Evolutionary conservation across 2,797 vertebrate genomes (phyloP).

Genomic region (Sarcophilus harrisii): DNA sequence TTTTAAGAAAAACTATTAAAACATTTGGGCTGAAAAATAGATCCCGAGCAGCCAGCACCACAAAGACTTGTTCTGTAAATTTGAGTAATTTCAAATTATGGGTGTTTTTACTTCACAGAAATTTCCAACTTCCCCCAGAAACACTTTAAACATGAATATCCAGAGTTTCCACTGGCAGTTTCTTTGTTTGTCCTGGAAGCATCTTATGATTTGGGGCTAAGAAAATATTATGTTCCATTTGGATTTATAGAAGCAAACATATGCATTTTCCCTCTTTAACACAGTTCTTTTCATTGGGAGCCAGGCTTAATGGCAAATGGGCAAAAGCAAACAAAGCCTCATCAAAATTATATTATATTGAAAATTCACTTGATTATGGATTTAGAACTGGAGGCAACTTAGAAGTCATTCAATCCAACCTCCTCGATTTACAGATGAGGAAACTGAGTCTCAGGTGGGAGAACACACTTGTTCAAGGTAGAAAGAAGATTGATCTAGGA

Average conservation of each 20-base stretch:
- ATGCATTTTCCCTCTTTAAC: slow-evolving; percentile 62
- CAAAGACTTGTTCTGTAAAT: slow-evolving; percentile 55
- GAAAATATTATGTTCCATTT: slow-evolving; percentile 74
- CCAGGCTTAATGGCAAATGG: slow-evolving; percentile 64
- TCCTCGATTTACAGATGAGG: not conserved
- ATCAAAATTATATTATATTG: slow-evolving; percentile 37
- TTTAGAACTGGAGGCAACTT: not conserved
- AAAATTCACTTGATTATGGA: not conserved
- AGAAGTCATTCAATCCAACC: not conserved
- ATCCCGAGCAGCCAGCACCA: slow-evolving; percentile 64
- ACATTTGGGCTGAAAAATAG: slow-evolving; percentile 67
- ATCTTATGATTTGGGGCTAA: slow-evolving; percentile 71
- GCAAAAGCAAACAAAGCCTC: slow-evolving; percentile 63
- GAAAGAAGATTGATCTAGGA: not conserved
- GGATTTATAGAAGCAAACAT: slow-evolving; percentile 73
- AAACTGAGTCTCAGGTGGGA: not conserved
- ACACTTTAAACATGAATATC: slow-evolving; percentile 74
- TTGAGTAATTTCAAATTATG: slow-evolving; percentile 76
- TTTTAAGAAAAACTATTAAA: slow-evolving; percentile 78
- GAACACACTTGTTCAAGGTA: not conserved
- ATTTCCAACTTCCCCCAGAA: slow-evolving; percentile 71
- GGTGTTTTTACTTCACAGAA: slow-evolving; percentile 77
- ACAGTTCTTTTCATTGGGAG: slow-evolving; percentile 56
- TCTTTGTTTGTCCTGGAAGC: slow-evolving; percentile 78
- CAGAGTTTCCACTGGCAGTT: slow-evolving; percentile 77